Evolutionary conservation across 2,113 vertebrate genomes (phyloP), one percentile per base, ranked within the genome.

Genomic region (Phyllopteryx taeniolatus): DNA sequence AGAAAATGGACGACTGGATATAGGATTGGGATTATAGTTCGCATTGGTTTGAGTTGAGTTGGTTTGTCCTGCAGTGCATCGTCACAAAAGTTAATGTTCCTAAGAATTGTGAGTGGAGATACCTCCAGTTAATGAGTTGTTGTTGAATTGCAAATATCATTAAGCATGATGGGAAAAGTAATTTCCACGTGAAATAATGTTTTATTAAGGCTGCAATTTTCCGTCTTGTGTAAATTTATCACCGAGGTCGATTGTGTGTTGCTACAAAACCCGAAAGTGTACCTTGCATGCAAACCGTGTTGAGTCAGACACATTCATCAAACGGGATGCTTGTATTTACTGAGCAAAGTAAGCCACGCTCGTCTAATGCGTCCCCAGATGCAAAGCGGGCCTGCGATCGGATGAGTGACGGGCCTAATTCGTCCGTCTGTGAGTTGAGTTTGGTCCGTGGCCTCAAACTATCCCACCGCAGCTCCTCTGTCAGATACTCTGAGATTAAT

Each of bases 401-500:
- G 12, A 31, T 4, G 56, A 59, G 56, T 14, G 56, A 59, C 56
- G 56, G 12, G 22, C 56, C 56, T 59, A 59, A 59, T 59, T 59
- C 22, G 27, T 59, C 56, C 56, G 27, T 59, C 56, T 27, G 56
- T 3, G 56, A 59, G 56, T 59, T 59, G 12, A 31, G 56, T 59
- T 59, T 59, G 22, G 11, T 59, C 31, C 22, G 22, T 31, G 56
- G 56, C 56, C 56, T 59, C 59, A 61, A 61, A 61, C 59, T 61
- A 61, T 35, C 59, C 31, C 59, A 15, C 14, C 14, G 31, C 59
- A 5, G n/a, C 63, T 46, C 43, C 22, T 17, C n/a, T 46, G 44
- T 47, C 42, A 44, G 39, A 12, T 22, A n/a, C 62, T 44, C 20
- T 2, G 8, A 71, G 71, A 76, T 61, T 6, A 64, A 74, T 74